Conservation (phyloP, 2,797 vertebrate species). For the Apodemus agrarius region DNA sequence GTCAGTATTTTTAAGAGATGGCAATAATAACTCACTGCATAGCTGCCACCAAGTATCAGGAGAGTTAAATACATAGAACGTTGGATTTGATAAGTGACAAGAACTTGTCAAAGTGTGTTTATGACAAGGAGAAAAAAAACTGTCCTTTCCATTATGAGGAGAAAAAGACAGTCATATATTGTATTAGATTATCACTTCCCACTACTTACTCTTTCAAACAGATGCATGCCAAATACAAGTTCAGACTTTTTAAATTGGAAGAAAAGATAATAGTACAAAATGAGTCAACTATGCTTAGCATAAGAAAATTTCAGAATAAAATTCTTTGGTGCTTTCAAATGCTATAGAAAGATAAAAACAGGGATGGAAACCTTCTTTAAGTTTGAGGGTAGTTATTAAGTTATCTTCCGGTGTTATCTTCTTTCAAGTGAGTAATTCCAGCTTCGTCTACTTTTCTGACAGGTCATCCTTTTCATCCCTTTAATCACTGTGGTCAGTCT, state of each 20-base stretch:
- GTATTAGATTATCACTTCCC: neutral
- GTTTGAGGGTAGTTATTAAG: constrained; percentile 57
- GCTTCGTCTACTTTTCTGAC: constrained; percentile 40
- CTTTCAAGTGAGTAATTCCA: constrained; percentile 50
- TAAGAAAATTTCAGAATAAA: constrained; percentile 52
- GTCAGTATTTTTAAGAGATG: constrained; percentile 20
- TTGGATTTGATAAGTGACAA: constrained; percentile 50
- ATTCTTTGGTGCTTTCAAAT: constrained; percentile 1
- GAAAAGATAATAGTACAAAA: neutral
- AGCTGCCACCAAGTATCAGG: constrained; percentile 56
- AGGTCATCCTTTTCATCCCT: constrained; percentile 52
- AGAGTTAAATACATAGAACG: constrained; percentile 44
- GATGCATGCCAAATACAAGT: constrained; percentile 32
- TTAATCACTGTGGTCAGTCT: constrained; percentile 63
- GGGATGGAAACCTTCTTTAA: constrained; percentile 29
- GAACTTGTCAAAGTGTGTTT: constrained; percentile 52
- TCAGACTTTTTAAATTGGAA: constrained; percentile 47
- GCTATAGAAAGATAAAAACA: constrained; percentile 51
- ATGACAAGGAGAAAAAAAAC: neutral
- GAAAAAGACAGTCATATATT: neutral
- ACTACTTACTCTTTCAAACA: constrained; percentile 44
- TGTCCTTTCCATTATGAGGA: constrained; percentile 1
- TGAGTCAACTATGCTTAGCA: constrained; percentile 1
- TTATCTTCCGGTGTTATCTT: neutral
- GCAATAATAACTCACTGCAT: constrained; percentile 36